Evolutionary conservation across 1,140 invertebrate genomes (phyloP), one percentile per base, ranked within the genome.

Genomic region (Drosophila saltans): DNA sequence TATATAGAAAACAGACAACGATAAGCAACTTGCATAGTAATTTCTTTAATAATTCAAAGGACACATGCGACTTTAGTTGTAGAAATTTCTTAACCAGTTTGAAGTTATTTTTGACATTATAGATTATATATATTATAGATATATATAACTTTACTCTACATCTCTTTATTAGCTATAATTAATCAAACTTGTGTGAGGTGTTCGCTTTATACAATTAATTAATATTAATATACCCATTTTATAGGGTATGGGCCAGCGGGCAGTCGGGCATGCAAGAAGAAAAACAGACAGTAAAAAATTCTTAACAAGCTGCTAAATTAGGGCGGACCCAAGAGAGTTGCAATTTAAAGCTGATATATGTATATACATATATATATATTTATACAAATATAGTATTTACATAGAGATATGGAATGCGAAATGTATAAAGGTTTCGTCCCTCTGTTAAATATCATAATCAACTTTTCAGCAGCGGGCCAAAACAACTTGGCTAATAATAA

Each of bases 261-360:
- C 2, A 9, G 39, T 1, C 36, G 1, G 7, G 4, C 16, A 16
- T 16, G 28, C 28, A 30, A 30, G 45, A 36, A 45, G 8, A 30
- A 11, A 45, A 3, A 4, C 5, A 16, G 28, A 30, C 59, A 67
- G 64, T 61, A 24, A 69, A 66, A 78, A 60, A 60, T 26, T 21
- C 57, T 39, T 69, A 77, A 78, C 75, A 81, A 76, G 69, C 55
- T 63, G 70, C 70, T 48, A 81, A 81, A 81, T 81, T 81, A 66
- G 69, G 59, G 74, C 74, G 55, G 43, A 55, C 9, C 36, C 30
- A 26, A 52, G 45, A 52, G 45, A 52, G 45, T 52, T 26, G 66
- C 59, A 45, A n/a, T 39, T 39, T 33, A 62, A 63, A 70, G 58
- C 40, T 59, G 33, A 39, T 28, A 24, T 36, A 36, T 36, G 6